These are phyloP conservation scores for Pitta sordida DNA, from an alignment of 2,113 vertebrate species.

Conservation along the genomic window DNA sequence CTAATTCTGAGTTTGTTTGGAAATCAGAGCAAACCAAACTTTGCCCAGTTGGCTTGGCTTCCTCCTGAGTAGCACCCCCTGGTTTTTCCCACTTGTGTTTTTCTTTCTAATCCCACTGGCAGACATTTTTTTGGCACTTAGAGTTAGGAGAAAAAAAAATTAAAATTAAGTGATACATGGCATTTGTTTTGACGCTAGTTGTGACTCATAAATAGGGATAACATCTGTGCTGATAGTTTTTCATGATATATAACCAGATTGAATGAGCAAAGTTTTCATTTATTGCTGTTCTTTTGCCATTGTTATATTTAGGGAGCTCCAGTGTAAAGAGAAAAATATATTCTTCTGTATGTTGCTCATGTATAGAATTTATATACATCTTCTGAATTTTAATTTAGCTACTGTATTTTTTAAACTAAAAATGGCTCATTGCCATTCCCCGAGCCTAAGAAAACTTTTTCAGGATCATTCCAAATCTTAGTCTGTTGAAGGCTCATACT, in stretches of 20 bases:
- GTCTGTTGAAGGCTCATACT: neutral
- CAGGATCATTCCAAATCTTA: neutral
- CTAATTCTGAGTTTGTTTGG: neutral
- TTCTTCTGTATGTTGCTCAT: neutral
- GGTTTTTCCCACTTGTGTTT: neutral
- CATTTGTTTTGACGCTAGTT: slow-evolving; percentile 35
- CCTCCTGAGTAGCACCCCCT: neutral
- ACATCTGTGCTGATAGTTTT: slow-evolving; percentile 48
- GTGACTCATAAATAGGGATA: slow-evolving; percentile 22
- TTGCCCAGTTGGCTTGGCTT: neutral
- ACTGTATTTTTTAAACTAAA: neutral
- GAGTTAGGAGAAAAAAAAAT: neutral
- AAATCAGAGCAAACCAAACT: neutral
- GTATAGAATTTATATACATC: neutral
- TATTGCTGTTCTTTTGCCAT: slow-evolving; percentile 22
- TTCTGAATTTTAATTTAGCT: slow-evolving; percentile 15
- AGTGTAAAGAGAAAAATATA: neutral
- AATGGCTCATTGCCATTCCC: neutral
- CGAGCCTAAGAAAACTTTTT: slow-evolving; percentile 6
- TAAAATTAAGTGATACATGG: slow-evolving; percentile 6
- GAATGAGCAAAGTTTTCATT: slow-evolving; percentile 16
- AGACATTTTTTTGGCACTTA: slow-evolving; percentile 8
- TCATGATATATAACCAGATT: neutral
- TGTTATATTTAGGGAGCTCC: slow-evolving; percentile 40
- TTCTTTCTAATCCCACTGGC: neutral